These are phyloP conservation scores for Dromaius novaehollandiae DNA, from an alignment of 2,113 vertebrate species.

Conservation along the genomic window DNA sequence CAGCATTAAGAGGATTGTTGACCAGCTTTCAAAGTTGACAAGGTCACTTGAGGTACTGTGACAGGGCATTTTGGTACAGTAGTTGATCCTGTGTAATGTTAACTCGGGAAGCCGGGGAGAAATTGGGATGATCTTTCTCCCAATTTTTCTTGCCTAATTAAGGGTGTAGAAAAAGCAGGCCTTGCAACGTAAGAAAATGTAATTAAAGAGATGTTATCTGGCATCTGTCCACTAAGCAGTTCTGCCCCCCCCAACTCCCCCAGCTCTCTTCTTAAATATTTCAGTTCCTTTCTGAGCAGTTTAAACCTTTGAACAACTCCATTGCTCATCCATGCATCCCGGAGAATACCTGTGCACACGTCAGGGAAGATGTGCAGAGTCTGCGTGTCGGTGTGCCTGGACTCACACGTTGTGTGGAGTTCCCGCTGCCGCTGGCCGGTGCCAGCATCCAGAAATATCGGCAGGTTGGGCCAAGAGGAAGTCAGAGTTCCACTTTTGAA, in stretches of 20 bases:
- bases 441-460: slow-evolving; percentile 51
- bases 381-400: background rate
- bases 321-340: background rate
- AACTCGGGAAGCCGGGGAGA: slow-evolving; percentile 21
- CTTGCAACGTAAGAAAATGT: slow-evolving; percentile 55
- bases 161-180: slow-evolving; percentile 57
- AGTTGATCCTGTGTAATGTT: slow-evolving; percentile 50
- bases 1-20: slow-evolving; percentile 63
- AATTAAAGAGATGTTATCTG: slow-evolving; percentile 58
- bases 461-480: slow-evolving; percentile 56
- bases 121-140: slow-evolving; percentile 49
- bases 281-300: slow-evolving; percentile 9
- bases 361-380: slow-evolving; percentile 33
- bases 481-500: slow-evolving; percentile 41
- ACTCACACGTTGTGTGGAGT: background rate
- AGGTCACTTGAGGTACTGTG: slow-evolving; percentile 69
- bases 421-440: background rate
- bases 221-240: slow-evolving; percentile 49
- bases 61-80: slow-evolving; percentile 61
- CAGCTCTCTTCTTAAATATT: background rate
- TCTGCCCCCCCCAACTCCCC: background rate
- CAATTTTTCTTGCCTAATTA: slow-evolving; percentile 57
- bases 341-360: background rate
- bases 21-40: slow-evolving; percentile 67
- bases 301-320: background rate